Evolutionary conservation across 2,888 invertebrate genomes (phyloP), one percentile per base, ranked within the genome.

Genomic region (Drosophila nigricruria): DNA sequence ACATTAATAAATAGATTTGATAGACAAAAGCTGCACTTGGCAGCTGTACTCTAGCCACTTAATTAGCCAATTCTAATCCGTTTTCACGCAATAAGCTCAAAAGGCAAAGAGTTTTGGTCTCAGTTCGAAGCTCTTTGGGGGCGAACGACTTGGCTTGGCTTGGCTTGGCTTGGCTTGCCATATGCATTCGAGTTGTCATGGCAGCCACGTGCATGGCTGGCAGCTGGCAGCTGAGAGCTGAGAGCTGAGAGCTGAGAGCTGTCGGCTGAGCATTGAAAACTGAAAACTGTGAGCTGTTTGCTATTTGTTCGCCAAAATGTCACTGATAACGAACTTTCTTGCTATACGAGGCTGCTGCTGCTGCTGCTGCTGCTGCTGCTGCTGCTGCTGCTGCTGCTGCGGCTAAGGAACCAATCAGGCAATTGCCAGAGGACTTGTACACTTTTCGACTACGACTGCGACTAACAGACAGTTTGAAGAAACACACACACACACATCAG

Each of bases 331-430:
- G 70, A 84, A 87, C 79, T 84, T 84, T 76, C 77, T 70, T 70
- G 76, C 67, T 63, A 77, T 59, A 69, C 69, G 77, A 77, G 77
- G 82, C 25, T 64, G 70, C 65, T 80, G 78, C 61, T 73, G 85
- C 80, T 82, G n/a, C n/a, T n/a, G 82, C 25, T 64, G 70, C 65
- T 80, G 78, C 61, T 73, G 85, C 81, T 82, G 30, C 40, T 40
- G 40, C 18, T 2, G n/a, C n/a, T 6, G 42, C 2, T 12, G 12
- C 42, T 42, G 82, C 34, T 68, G 70, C 63, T 80, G 88, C 57
- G 74, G 85, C 81, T 85, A 85, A 88, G 82, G 85, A 84, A 84
- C 85, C 88, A 84, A 88, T 85, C 84, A 85, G 82, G 72, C 85
- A 84, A 84, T 82, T 85, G 84, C 85, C 88, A 85, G 73, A 87